Conservation (phyloP, 2,113 vertebrate species). For the Zosterops pallidus region DNA sequence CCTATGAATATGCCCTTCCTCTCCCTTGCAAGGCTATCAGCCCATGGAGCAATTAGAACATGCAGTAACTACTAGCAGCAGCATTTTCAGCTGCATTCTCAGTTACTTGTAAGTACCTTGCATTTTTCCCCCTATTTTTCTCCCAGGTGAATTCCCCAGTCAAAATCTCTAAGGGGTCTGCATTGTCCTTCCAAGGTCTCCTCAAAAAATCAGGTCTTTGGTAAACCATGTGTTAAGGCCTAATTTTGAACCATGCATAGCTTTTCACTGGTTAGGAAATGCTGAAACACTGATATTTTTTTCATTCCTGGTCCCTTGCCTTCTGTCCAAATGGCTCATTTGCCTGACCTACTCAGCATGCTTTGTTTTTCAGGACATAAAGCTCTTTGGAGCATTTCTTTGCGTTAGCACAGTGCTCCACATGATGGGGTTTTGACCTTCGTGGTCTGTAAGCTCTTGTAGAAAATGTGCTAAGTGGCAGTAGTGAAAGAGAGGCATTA, state of each 20-base stretch:
- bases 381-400: conserved; percentile 3
- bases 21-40: neutral
- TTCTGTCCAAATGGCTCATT: neutral
- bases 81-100: neutral
- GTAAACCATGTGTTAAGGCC: neutral
- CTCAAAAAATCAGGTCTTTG: neutral
- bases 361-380: conserved; percentile 18
- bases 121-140: neutral
- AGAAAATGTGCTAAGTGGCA: neutral
- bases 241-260: neutral
- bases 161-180: neutral
- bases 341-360: neutral
- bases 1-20: neutral
- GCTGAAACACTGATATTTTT: neutral
- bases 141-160: neutral
- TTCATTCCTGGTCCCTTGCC: neutral
- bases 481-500: neutral
- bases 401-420: neutral
- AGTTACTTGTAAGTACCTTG: neutral
- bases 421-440: conserved; percentile 14
- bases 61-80: neutral
- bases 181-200: neutral
- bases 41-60: neutral
- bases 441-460: neutral
- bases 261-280: neutral